Evolutionary conservation across 2,888 invertebrate species (phyloP).

Genomic region (Tetrapedia diversipes): DNA sequence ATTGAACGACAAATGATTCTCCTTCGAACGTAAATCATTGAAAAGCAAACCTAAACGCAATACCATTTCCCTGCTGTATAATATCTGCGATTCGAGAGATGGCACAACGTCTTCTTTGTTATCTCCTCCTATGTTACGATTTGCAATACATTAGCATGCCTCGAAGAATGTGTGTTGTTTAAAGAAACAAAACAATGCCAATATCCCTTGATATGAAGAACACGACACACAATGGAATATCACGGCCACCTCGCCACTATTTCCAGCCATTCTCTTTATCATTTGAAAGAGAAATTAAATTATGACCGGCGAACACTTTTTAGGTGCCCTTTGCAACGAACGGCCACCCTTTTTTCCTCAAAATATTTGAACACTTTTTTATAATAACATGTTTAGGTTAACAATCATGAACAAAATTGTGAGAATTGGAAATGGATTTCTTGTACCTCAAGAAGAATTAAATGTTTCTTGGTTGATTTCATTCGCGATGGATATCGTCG

Average conservation of each 20-base stretch:
- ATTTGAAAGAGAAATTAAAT: constrained; percentile 25
- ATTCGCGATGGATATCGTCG: background rate
- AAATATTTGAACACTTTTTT: background rate
- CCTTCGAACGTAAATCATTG: background rate
- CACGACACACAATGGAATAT: constrained; percentile 42
- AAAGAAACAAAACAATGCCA: constrained; percentile 53
- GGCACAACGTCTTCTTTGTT: constrained; percentile 26
- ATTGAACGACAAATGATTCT: background rate
- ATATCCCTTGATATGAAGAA: constrained; percentile 42
- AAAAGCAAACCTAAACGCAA: background rate
- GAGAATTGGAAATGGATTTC: no score
- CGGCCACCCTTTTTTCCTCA: background rate
- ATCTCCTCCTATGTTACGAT: constrained; percentile 23
- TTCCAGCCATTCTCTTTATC: constrained; percentile 29
- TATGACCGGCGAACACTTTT: background rate
- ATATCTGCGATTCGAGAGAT: constrained; percentile 11
- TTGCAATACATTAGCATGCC: constrained; percentile 14
- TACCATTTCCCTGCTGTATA: background rate
- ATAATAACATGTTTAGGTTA: background rate
- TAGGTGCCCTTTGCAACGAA: background rate
- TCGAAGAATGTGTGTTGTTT: constrained; percentile 24
- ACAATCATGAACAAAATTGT: background rate
- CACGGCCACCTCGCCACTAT: constrained; percentile 23
- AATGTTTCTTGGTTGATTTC: background rate
- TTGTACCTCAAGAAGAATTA: background rate